phyloP scores from a whole-genome alignment of 1,140 invertebrate species.

The Drosophila ananassae region DNA sequence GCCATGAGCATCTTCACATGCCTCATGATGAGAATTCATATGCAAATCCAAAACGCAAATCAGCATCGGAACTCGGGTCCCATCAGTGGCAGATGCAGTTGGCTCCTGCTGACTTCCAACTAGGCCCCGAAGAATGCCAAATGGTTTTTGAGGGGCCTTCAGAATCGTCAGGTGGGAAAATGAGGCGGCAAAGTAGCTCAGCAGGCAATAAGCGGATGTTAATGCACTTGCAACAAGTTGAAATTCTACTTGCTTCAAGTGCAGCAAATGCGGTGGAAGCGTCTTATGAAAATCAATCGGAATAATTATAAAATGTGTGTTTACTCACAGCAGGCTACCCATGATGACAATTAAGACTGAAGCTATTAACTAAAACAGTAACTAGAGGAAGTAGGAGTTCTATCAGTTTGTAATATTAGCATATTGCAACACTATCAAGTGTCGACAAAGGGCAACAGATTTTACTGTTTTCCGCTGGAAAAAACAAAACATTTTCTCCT shows the following conservation, averaged over 20 bases:
- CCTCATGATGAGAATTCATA: slow-evolving; percentile 75
- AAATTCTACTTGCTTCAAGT: slow-evolving; percentile 13
- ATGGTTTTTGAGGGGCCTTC: slow-evolving; percentile 16
- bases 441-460: neutral
- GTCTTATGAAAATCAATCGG: neutral
- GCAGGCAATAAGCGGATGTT: slow-evolving; percentile 44
- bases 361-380: too few relatives aligned
- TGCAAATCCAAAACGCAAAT: slow-evolving; percentile 71
- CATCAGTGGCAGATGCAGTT: slow-evolving; percentile 8
- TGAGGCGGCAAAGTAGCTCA: slow-evolving; percentile 37
- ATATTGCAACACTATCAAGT: neutral
- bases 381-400: too few relatives aligned
- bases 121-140: slow-evolving; percentile 31
- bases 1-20: slow-evolving; percentile 40
- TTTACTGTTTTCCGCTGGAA: neutral
- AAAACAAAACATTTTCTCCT: slow-evolving; percentile 26
- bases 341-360: neutral
- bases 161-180: slow-evolving; percentile 5
- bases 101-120: slow-evolving; percentile 2
- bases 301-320: neutral
- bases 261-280: neutral
- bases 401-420: too few relatives aligned
- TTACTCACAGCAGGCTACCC: neutral
- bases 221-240: slow-evolving; percentile 17
- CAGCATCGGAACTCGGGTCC: slow-evolving; percentile 56